A percentile compares a stretch with the other conserved stretches of the same genome.
These are phyloP conservation scores for Phoeniculus purpureus DNA, from an alignment of 2,797 vertebrate species.

Conservation along the genomic window DNA sequence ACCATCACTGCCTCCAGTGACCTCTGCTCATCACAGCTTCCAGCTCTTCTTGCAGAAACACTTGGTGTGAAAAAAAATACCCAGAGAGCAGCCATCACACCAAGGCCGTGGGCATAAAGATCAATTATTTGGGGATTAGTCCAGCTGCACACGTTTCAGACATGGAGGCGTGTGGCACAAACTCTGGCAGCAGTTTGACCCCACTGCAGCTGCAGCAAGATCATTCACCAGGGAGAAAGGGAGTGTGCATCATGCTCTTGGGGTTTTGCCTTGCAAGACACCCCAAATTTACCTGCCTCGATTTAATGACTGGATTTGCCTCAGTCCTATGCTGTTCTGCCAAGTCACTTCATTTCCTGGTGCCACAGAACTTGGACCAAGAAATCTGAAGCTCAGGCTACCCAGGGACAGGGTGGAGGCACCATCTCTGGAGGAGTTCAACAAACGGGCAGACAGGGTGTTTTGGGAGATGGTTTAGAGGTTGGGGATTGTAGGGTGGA, in stretches of 20 bases:
- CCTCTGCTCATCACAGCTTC: background rate
- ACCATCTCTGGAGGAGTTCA: too few species aligned
- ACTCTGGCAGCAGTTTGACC: background rate
- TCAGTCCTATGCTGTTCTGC: background rate
- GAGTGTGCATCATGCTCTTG: accelerated
- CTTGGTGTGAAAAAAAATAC: too few species aligned
- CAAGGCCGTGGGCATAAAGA: background rate
- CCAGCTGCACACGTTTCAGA: background rate
- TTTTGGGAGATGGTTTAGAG: too few species aligned
- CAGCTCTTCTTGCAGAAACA: background rate
- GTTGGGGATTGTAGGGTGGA: too few species aligned
- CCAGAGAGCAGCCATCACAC: background rate
- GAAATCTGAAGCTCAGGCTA: background rate
- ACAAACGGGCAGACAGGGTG: too few species aligned
- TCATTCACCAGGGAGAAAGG: background rate
- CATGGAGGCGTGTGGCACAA: background rate
- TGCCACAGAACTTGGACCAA: too few species aligned
- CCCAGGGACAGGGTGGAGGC: too few species aligned
- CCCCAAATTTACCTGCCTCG: background rate
- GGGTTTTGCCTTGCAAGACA: background rate
- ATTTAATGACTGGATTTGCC: background rate
- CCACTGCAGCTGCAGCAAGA: background rate
- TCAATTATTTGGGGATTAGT: background rate
- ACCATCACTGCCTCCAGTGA: background rate
- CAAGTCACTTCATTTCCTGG: background rate